Percentiles rank a stretch among this genome's conserved stretches.
These are phyloP conservation scores for Anniella stebbinsi DNA, from an alignment of 2,797 vertebrate genomes.

Conservation along the genomic window DNA sequence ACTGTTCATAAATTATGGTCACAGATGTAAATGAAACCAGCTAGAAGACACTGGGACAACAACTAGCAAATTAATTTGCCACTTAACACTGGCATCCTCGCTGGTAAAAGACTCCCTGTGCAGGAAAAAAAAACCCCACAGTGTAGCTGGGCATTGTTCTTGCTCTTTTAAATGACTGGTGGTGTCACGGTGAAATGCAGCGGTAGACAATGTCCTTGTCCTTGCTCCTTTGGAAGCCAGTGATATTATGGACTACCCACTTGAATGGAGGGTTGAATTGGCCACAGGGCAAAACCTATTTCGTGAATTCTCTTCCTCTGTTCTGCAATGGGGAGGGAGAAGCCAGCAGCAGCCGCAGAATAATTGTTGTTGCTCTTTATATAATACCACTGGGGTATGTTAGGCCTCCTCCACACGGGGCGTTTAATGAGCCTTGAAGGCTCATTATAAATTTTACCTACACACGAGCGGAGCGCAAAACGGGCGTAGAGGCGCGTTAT, in stretches of 20 bases:
- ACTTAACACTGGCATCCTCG: slow-evolving; percentile 66
- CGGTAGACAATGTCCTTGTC: slow-evolving; percentile 3
- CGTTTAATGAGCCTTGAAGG: no score
- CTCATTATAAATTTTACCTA: no score
- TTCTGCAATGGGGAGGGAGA: background rate
- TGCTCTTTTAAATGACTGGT: background rate
- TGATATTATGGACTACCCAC: background rate
- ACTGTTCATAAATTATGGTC: slow-evolving; percentile 84
- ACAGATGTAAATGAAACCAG: slow-evolving; percentile 81
- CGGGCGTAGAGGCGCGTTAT: no score
- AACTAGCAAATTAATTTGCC: slow-evolving; percentile 80
- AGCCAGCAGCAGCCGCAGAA: background rate
- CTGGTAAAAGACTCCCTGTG: slow-evolving; percentile 50
- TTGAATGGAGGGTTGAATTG: background rate
- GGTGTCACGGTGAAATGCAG: background rate
- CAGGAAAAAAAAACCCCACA: slow-evolving; percentile 45
- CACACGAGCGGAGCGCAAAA: no score
- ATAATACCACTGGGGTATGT: background rate
- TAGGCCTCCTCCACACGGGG: no score
- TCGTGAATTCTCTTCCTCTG: background rate
- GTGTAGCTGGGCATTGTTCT: slow-evolving; percentile 47
- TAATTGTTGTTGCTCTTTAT: background rate
- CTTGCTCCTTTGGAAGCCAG: slow-evolving; percentile 17
- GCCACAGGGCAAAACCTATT: background rate
- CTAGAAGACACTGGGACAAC: slow-evolving; percentile 73